Percentiles rank a stretch among this genome's conserved stretches.
Evolutionary conservation across 2,797 vertebrate species (phyloP).

Genomic region (Takifugu ocellatus): DNA sequence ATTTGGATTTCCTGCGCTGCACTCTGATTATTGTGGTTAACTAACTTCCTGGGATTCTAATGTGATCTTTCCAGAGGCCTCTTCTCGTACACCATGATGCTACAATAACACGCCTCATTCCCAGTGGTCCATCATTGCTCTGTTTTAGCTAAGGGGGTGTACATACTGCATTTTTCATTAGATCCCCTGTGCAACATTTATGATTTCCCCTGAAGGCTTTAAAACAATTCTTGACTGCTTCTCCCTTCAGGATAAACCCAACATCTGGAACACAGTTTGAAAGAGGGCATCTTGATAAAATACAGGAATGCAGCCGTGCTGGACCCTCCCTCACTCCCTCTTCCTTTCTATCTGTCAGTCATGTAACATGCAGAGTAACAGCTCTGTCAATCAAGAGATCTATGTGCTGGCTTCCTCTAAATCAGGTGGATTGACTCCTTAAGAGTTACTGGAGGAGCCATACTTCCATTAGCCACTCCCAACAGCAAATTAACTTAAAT

Average conservation of each 20-base stretch:
- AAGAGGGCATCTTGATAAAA: slow-evolving; percentile 24
- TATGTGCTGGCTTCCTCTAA: slow-evolving; percentile 75
- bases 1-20: slow-evolving; percentile 2
- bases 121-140: slow-evolving; percentile 57
- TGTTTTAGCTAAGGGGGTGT: slow-evolving; percentile 55
- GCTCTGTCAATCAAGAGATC: slow-evolving; percentile 75
- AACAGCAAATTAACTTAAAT: slow-evolving; percentile 81
- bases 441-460: slow-evolving; percentile 75
- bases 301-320: slow-evolving; percentile 23
- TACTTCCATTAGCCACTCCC: slow-evolving; percentile 81
- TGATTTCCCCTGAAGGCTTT: slow-evolving; percentile 65
- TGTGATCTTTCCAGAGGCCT: slow-evolving; percentile 38
- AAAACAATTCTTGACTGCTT: slow-evolving; percentile 70
- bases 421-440: slow-evolving; percentile 80
- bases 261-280: slow-evolving; percentile 44
- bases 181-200: slow-evolving; percentile 72
- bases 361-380: slow-evolving; percentile 71
- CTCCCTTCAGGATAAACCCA: slow-evolving; percentile 44
- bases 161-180: slow-evolving; percentile 73
- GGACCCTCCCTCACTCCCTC: slow-evolving; percentile 18
- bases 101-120: slow-evolving; percentile 54
- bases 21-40: slow-evolving; percentile 37
- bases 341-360: slow-evolving; percentile 50
- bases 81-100: slow-evolving; percentile 52
- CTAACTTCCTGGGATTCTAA: slow-evolving; percentile 41